Base-by-base conservation (phyloP, 2,113 vertebrate genomes). In the Eupsittula cactorum region DNA sequence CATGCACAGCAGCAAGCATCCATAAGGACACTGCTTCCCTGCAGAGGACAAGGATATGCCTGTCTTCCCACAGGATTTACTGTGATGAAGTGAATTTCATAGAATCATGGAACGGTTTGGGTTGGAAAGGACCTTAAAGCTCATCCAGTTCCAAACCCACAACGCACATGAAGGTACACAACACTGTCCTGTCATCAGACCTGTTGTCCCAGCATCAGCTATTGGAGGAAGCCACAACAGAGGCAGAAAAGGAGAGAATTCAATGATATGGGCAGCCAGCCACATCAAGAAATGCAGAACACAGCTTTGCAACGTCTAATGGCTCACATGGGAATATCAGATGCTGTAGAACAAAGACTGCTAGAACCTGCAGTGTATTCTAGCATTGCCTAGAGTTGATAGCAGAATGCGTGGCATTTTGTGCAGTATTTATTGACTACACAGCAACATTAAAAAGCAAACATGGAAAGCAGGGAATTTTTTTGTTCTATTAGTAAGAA, bases 391-490 rank as follows among this genome's bases (percentile, higher is more conserved):
- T 39, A n/a, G 60, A 63, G 62, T 20, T 77, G 67, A 78, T 28
- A 85, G 3, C 23, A 86, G 81, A 85, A 78, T 2, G 11, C 17
- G 18, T 4, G 7, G 28, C 15, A 31, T 46, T 88, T 90, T 69
- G 37, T 52, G 2, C 71, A 23, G 33, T 44, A 46, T 71, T 92
- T 70, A 76, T 53, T 67, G 71, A 85, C 52, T 47, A 35, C 2
- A 67, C 0, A 62, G 79, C 20, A 59, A 77, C 28, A 53, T 46
- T 46, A 60, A 82, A 95, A 92, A 88, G 35, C n/a, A 78, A 88
- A 60, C 44, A n/a, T 1, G n/a, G 70, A 71, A 1, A 63, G 31
- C 7, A 11, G 0, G 3, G 23, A 0, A 1, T 21, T 11, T 5
- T 88, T 87, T 68, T 64, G 12, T 88, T 75, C 39, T 49, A 37